A percentile compares a stretch with the other conserved stretches of the same genome.
phyloP scores from a whole-genome alignment of 2,797 vertebrate genomes.

The Macropodus opercularis region DNA sequence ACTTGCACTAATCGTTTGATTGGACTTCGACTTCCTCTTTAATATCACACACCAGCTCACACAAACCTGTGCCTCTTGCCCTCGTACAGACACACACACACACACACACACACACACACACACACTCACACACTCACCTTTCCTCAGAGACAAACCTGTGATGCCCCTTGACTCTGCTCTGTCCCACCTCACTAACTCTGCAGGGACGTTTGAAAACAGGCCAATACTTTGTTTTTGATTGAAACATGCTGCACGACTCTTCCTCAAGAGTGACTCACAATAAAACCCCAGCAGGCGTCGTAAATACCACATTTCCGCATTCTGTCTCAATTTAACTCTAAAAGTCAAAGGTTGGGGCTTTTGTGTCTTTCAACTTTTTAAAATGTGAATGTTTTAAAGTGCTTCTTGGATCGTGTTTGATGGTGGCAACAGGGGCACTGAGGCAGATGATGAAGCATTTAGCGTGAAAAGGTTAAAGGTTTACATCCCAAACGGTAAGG shows the following conservation, averaged over 20 bases:
- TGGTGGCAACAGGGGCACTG: conserved; percentile 2
- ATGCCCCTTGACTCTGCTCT: conserved; percentile 61
- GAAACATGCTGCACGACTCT: conserved; percentile 28
- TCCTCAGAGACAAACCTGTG: conserved; percentile 59
- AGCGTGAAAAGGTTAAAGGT: conserved; percentile 76
- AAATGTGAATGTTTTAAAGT: conserved; percentile 51
- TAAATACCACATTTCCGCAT: conserved; percentile 55
- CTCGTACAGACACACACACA: conserved; percentile 28
- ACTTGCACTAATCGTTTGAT: too few species aligned
- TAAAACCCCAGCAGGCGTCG: conserved; percentile 37
- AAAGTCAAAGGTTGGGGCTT: conserved; percentile 51
- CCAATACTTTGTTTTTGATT: conserved; percentile 48
- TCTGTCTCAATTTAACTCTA: conserved; percentile 38
- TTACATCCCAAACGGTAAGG: conserved; percentile 67
- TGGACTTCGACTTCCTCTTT: conserved; percentile 16
- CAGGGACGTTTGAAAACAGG: conserved; percentile 58
- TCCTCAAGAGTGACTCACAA: conserved; percentile 16
- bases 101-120: conserved; percentile 27
- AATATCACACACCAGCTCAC: conserved; percentile 4
- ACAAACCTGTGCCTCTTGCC: conserved; percentile 3
- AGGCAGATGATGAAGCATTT: conserved; percentile 67
- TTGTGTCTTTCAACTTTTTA: conserved; percentile 33
- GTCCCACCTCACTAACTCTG: conserved; percentile 62
- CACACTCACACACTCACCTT: conserved; percentile 34
- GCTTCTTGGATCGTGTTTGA: conserved; percentile 22